These are phyloP conservation scores for Lophotriccus pileatus DNA, from an alignment of 2,797 vertebrate species.

Conservation along the genomic window DNA sequence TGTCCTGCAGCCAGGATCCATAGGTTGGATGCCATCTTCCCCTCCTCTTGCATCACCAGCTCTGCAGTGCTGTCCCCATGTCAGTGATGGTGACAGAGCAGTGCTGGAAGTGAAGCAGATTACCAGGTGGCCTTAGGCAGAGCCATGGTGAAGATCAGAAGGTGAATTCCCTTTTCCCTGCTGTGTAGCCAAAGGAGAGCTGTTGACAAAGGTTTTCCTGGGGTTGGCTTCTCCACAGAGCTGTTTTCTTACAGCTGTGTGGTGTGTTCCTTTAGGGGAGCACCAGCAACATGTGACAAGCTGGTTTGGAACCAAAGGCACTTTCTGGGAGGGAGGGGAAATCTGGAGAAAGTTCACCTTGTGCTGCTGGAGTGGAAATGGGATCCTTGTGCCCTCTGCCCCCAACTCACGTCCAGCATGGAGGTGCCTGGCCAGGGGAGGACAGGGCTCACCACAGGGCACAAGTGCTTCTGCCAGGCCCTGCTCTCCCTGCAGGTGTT, in stretches of 20 bases:
- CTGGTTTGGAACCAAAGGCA: background rate
- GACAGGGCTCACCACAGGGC: rapidly evolving
- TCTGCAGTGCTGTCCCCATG: background rate
- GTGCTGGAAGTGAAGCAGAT: background rate
- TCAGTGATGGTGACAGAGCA: background rate
- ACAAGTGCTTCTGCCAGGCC: rapidly evolving
- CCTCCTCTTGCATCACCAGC: background rate
- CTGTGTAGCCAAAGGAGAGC: background rate
- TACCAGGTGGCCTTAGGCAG: background rate
- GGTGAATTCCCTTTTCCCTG: background rate
- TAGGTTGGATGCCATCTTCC: background rate
- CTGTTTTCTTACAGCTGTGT: rapidly evolving
- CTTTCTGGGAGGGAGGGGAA: background rate
- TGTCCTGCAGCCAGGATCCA: background rate
- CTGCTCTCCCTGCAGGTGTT: constrained; percentile 49
- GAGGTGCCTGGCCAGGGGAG: rapidly evolving
- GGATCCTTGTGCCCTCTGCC: background rate
- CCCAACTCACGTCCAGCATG: rapidly evolving
- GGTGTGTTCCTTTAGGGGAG: background rate
- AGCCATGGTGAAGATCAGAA: background rate
- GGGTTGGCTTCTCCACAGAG: background rate
- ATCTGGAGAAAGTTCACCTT: background rate
- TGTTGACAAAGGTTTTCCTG: background rate
- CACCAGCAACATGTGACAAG: background rate
- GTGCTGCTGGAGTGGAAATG: background rate